phyloP scores from a whole-genome alignment of 2,113 vertebrate species.

The Mobula hypostoma region DNA sequence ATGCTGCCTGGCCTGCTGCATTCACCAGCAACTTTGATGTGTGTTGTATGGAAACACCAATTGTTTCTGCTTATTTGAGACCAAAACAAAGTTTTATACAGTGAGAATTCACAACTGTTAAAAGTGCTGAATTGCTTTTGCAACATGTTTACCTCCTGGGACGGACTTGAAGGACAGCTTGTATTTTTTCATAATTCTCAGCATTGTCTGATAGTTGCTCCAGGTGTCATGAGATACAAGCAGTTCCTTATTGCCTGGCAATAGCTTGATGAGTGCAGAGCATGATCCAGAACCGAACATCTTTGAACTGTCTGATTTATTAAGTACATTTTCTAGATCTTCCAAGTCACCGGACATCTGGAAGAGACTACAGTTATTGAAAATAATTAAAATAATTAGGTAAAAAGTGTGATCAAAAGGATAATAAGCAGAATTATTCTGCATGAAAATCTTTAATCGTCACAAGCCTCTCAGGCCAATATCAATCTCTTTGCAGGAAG shows the following conservation, averaged over 20 bases:
- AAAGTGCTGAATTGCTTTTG: background rate
- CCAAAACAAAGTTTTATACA: background rate
- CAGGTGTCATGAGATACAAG: conserved; percentile 89
- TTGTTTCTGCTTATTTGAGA: background rate
- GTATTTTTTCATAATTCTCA: conserved; percentile 88
- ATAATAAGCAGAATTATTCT: background rate
- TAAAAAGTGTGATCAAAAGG: background rate
- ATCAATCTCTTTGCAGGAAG: background rate
- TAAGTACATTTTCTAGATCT: conserved; percentile 79
- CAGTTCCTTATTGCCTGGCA: conserved; percentile 72
- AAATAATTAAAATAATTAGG: background rate
- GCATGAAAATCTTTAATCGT: background rate
- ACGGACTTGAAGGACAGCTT: conserved; percentile 65
- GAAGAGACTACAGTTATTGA: conserved; percentile 61
- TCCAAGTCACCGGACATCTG: conserved; percentile 83
- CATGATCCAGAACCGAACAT: conserved; percentile 78
- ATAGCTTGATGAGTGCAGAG: conserved; percentile 85
- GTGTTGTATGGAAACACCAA: too few relatives aligned
- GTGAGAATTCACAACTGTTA: background rate
- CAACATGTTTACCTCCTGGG: conserved; percentile 51
- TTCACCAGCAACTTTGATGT: too few relatives aligned
- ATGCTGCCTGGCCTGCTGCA: too few relatives aligned
- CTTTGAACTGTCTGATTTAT: conserved; percentile 58
- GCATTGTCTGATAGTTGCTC: conserved; percentile 82
- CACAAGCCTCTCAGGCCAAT: background rate